These are phyloP conservation scores for Bombylius discolor DNA, from an alignment of 2,888 invertebrate species.

Conservation along the genomic window DNA sequence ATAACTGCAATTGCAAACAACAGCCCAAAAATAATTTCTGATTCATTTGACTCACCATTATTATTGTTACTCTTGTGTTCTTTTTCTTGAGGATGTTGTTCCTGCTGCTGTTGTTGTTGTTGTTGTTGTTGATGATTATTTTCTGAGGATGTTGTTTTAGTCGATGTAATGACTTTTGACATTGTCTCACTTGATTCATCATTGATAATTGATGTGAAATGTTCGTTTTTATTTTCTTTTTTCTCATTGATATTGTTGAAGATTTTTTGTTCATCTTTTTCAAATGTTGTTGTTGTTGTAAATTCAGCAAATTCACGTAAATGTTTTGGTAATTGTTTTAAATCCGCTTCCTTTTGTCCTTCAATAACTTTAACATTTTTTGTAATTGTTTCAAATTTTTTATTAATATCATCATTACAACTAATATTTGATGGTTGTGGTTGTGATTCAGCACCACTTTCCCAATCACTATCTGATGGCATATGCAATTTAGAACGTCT, in stretches of 20 bases:
- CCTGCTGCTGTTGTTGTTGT: conserved; percentile 18
- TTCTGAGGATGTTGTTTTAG: conserved; percentile 17
- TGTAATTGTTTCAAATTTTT: conserved; percentile 8
- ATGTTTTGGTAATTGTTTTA: conserved; percentile 57
- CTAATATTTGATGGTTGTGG: conserved; percentile 36
- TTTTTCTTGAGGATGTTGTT: conserved; percentile 9
- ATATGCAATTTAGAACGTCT: conserved; percentile 57
- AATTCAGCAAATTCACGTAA: conserved; percentile 63
- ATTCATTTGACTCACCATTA: conserved; percentile 38
- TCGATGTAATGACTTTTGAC: background rate
- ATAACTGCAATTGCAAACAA: conserved; percentile 30
- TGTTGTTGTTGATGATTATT: background rate
- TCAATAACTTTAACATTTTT: conserved; percentile 49
- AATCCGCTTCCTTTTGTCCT: conserved; percentile 46
- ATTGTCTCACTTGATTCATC: background rate
- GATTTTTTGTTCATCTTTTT: conserved; percentile 15
- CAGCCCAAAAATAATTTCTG: conserved; percentile 20
- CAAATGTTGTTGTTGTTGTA: conserved; percentile 19
- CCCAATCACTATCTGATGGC: conserved; percentile 49
- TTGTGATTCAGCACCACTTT: conserved; percentile 42
- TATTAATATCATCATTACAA: conserved; percentile 25
- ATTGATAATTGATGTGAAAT: background rate
- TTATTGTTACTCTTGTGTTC: conserved; percentile 11
- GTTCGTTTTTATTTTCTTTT: background rate
- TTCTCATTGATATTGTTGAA: background rate